These are phyloP conservation scores for Parochlus steinenii DNA, from an alignment of 2,888 invertebrate species.

Conservation along the genomic window DNA sequence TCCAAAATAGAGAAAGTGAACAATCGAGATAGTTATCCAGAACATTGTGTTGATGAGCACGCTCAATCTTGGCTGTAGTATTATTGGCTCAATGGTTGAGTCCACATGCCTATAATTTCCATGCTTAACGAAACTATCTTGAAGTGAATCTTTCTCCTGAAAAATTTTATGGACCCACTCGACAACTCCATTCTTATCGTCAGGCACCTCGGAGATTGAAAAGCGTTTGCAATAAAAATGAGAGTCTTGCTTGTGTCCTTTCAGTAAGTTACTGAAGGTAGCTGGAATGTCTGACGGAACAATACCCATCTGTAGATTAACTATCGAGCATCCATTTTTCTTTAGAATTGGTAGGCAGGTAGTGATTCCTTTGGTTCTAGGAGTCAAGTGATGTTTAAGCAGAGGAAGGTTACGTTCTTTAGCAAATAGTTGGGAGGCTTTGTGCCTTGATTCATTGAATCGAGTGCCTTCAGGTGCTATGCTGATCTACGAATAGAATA, in stretches of 20 bases:
- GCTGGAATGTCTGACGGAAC: slow-evolving; percentile 39
- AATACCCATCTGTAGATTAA: slow-evolving; percentile 56
- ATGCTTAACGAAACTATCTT: neutral
- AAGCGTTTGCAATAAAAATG: slow-evolving; percentile 60
- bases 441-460: slow-evolving; percentile 63
- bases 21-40: too few species aligned
- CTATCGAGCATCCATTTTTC: slow-evolving; percentile 54
- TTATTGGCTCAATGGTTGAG: too few species aligned
- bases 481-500: too few species aligned
- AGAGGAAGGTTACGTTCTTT: slow-evolving; percentile 58
- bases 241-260: slow-evolving; percentile 47
- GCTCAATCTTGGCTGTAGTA: too few species aligned
- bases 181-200: slow-evolving; percentile 43
- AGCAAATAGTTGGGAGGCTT: slow-evolving; percentile 64
- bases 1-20: too few species aligned
- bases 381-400: slow-evolving; percentile 67
- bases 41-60: too few species aligned
- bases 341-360: slow-evolving; percentile 60
- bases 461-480: slow-evolving; percentile 82
- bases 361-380: slow-evolving; percentile 70
- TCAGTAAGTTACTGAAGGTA: slow-evolving; percentile 50
- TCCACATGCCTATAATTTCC: too few species aligned
- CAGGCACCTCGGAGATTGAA: too few species aligned
- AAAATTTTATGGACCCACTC: slow-evolving; percentile 1
- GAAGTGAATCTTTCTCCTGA: slow-evolving; percentile 1